These are phyloP conservation scores for Hypolimnas misippus DNA, from an alignment of 2,888 invertebrate genomes.

Conservation along the genomic window DNA sequence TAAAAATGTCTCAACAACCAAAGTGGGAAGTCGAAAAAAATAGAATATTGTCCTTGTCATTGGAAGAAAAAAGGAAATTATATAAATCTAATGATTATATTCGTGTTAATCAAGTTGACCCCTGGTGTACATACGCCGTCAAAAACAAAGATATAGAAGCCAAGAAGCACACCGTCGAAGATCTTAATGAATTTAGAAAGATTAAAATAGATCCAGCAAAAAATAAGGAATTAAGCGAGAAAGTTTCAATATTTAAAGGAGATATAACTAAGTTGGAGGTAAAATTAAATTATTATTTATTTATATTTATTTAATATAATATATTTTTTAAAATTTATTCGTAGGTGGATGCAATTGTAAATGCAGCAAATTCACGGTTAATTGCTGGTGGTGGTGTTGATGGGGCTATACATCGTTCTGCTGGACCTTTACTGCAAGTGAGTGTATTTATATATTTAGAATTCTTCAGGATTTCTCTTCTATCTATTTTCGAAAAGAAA, in stretches of 20 bases:
- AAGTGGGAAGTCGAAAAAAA: conserved; percentile 81
- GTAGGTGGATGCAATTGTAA: conserved; percentile 93
- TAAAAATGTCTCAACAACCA: conserved; percentile 67
- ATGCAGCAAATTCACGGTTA: conserved; percentile 92
- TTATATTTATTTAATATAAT: not conserved
- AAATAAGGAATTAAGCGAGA: conserved; percentile 80
- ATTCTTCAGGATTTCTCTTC: not conserved
- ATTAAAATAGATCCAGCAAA: conserved; percentile 59
- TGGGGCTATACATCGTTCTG: conserved; percentile 94
- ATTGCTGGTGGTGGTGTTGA: conserved; percentile 95
- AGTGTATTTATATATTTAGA: not conserved
- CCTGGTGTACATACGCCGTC: conserved; percentile 82
- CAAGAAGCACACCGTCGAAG: conserved; percentile 68
- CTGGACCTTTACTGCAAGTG: conserved; percentile 86
- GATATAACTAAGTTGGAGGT: conserved; percentile 92
- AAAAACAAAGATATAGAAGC: conserved; percentile 62
- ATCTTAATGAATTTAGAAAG: conserved; percentile 62
- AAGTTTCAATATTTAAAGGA: conserved; percentile 88
- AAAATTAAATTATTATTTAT: conserved; percentile 5
- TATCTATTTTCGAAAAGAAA: not conserved
- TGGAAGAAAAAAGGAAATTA: conserved; percentile 80
- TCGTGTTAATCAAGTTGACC: conserved; percentile 73
- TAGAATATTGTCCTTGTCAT: conserved; percentile 76
- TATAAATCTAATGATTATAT: conserved; percentile 72
- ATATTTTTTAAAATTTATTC: not conserved